These are phyloP conservation scores for Tinamus guttatus DNA, from an alignment of 2,113 vertebrate species.

Conservation along the genomic window DNA sequence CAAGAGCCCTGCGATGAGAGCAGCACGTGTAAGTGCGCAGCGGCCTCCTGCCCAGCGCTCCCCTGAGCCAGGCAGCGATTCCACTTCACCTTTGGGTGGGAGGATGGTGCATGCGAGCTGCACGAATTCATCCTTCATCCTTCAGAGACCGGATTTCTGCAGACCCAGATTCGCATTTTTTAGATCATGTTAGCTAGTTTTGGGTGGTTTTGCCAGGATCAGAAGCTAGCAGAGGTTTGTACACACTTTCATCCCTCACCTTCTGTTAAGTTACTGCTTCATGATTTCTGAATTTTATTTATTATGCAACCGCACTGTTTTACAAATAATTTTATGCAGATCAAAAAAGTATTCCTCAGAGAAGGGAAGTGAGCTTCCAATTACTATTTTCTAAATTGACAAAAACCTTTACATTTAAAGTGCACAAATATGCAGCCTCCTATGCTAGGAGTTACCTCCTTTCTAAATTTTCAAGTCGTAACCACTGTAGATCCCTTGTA, in stretches of 20 bases:
- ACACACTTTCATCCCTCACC: not conserved
- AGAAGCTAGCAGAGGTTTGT: not conserved
- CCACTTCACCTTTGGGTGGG: not conserved
- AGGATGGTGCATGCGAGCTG: not conserved
- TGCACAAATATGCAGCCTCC: not conserved
- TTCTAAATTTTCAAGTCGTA: not conserved
- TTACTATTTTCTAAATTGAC: not conserved
- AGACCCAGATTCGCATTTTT: not conserved
- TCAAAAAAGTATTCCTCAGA: not conserved
- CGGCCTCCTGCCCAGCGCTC: not conserved
- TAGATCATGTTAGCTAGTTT: not conserved
- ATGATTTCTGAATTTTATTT: not conserved
- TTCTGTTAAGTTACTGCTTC: not conserved
- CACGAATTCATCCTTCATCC: not conserved
- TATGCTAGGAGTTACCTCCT: not conserved
- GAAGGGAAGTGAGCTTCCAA: not conserved
- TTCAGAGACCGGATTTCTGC: not conserved
- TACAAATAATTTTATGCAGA: not conserved
- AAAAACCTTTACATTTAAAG: not conserved
- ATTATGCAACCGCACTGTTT: not conserved
- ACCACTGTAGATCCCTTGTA: not conserved
- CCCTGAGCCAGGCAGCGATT: not conserved
- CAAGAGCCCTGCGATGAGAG: not conserved
- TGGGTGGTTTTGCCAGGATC: not conserved
- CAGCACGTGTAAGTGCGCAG: not conserved